Evolutionary conservation across 2,888 invertebrate genomes (phyloP).

Genomic region (Ptychoptera albimana): DNA sequence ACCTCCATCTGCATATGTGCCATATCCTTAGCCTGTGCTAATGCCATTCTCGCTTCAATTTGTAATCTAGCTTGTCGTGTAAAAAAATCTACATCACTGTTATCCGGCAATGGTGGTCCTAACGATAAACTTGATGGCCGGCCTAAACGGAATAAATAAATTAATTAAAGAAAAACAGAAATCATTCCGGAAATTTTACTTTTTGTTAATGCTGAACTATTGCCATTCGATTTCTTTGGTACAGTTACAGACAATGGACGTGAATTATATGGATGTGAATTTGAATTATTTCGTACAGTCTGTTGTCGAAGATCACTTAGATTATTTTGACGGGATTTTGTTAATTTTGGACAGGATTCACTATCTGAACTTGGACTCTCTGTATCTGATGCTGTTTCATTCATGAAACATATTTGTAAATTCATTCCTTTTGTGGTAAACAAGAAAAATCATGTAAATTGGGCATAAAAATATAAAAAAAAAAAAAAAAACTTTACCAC

Average conservation of each 20-base stretch:
- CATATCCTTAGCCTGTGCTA: slow-evolving; percentile 82
- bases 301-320: neutral
- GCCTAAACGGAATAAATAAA: neutral
- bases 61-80: slow-evolving; percentile 67
- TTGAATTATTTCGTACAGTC: slow-evolving; percentile 4
- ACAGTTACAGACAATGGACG: slow-evolving; percentile 18
- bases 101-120: slow-evolving; percentile 34
- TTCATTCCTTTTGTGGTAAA: slow-evolving; percentile 53
- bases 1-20: slow-evolving; percentile 85
- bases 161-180: too few relatives aligned
- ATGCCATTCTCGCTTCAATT: slow-evolving; percentile 72
- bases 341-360: slow-evolving; percentile 33
- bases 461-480: neutral
- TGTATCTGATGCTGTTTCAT: slow-evolving; percentile 74
- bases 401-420: slow-evolving; percentile 92
- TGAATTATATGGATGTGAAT: slow-evolving; percentile 17
- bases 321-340: slow-evolving; percentile 10
- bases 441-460: slow-evolving; percentile 5
- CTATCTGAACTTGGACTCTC: slow-evolving; percentile 63
- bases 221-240: slow-evolving; percentile 7
- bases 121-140: slow-evolving; percentile 33
- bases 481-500: slow-evolving; percentile 35
- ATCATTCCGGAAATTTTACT: slow-evolving; percentile 12
- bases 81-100: slow-evolving; percentile 55
- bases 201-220: slow-evolving; percentile 8